A percentile compares a stretch with the other conserved stretches of the same genome.
phyloP scores from a whole-genome alignment of 2,888 invertebrate genomes.

The Octodonta nipae region DNA sequence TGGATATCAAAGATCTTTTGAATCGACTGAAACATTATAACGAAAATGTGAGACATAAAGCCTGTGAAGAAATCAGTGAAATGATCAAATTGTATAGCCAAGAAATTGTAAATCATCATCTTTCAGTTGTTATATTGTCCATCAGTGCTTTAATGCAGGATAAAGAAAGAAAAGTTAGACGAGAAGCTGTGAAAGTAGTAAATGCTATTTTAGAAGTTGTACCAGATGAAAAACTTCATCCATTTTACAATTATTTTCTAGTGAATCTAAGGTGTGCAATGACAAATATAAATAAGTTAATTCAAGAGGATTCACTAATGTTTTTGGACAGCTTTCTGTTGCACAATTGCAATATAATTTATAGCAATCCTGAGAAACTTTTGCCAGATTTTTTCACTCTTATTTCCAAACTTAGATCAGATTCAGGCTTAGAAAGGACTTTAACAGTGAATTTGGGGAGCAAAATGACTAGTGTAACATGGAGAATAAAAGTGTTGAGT shows the following conservation, averaged over 20 bases:
- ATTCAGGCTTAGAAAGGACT: slow-evolving; percentile 52
- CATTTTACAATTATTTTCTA: slow-evolving; percentile 64
- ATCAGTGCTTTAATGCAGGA: slow-evolving; percentile 58
- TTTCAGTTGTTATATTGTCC: slow-evolving; percentile 55
- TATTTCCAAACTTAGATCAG: slow-evolving; percentile 60
- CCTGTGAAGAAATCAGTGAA: slow-evolving; percentile 47
- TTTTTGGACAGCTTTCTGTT: slow-evolving; percentile 65
- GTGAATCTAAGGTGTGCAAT: slow-evolving; percentile 77
- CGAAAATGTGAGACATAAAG: slow-evolving; percentile 50
- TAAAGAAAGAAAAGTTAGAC: slow-evolving; percentile 49
- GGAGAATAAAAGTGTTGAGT: slow-evolving; percentile 63
- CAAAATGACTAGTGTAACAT: slow-evolving; percentile 60
- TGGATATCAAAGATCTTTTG: slow-evolving; percentile 58
- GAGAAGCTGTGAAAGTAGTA: slow-evolving; percentile 44
- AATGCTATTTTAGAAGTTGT: slow-evolving; percentile 34
- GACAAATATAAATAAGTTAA: slow-evolving; percentile 69
- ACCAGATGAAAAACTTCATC: slow-evolving; percentile 42
- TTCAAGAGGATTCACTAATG: slow-evolving; percentile 72
- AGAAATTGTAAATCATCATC: slow-evolving; percentile 32
- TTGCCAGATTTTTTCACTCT: slow-evolving; percentile 70
- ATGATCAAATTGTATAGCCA: slow-evolving; percentile 38
- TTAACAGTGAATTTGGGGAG: slow-evolving; percentile 56
- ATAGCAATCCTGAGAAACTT: slow-evolving; percentile 53
- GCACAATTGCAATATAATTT: slow-evolving; percentile 51
- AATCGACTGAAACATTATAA: slow-evolving; percentile 64